Conservation (phyloP, 1,140 invertebrate genomes). For the Bombus breviceps region DNA sequence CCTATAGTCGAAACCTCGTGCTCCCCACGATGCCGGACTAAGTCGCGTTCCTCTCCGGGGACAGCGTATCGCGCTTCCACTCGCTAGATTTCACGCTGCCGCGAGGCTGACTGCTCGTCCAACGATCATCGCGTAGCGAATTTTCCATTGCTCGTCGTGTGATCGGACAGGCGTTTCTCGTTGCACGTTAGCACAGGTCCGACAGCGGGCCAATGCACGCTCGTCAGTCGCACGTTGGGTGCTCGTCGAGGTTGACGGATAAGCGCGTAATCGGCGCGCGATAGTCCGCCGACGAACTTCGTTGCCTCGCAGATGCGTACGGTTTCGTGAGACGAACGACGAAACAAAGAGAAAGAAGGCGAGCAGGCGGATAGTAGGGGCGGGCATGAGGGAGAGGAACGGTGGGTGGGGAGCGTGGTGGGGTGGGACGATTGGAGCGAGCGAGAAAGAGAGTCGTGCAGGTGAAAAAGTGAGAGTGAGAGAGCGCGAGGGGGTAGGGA, state of each 20-base stretch:
- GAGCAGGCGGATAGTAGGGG: neutral
- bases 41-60: neutral
- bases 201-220: neutral
- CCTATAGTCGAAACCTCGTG: slow-evolving; percentile 61
- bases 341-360: slow-evolving; percentile 26
- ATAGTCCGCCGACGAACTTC: neutral
- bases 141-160: too few relatives aligned
- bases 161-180: too few relatives aligned
- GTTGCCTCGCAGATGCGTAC: neutral
- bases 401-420: neutral
- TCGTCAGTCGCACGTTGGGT: neutral
- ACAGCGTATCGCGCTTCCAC: neutral
- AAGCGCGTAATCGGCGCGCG: neutral
- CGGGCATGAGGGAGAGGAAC: neutral
- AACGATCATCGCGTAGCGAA: too few relatives aligned
- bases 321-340: slow-evolving; percentile 1
- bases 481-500: neutral
- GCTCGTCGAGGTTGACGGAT: neutral
- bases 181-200: neutral
- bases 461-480: slow-evolving; percentile 17
- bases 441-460: slow-evolving; percentile 5
- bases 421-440: slow-evolving; percentile 12
- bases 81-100: too few relatives aligned
- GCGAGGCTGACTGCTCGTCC: too few relatives aligned
- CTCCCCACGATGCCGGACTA: slow-evolving; percentile 24